Percentiles rank a stretch among this genome's conserved stretches.
Conservation (phyloP, 2,113 vertebrate genomes). For the Synchiropus splendidus region DNA sequence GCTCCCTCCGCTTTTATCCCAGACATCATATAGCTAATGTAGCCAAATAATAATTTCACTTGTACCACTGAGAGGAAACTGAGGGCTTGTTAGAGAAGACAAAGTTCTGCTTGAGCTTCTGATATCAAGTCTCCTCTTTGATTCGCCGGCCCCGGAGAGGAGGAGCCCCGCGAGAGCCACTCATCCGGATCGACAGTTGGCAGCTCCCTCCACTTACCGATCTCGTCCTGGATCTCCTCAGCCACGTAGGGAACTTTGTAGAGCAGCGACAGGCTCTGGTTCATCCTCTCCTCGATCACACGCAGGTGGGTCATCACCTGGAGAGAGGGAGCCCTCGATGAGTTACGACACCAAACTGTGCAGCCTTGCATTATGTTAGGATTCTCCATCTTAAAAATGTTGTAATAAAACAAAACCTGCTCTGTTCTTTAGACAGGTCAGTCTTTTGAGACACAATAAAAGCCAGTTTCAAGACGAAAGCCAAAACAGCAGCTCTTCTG, state of each 20-base stretch:
- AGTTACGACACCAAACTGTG: too few relatives aligned
- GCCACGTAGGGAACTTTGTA: conserved; percentile 96
- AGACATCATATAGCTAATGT: not conserved
- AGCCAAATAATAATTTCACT: not conserved
- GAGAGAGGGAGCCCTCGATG: not conserved
- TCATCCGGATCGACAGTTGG: not conserved
- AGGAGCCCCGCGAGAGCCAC: too few relatives aligned
- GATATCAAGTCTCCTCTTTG: too few relatives aligned
- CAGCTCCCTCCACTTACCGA: conserved; percentile 72
- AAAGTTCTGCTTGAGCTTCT: too few relatives aligned
- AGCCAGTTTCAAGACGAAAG: too few relatives aligned
- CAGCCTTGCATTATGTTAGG: too few relatives aligned
- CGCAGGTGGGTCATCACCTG: conserved; percentile 98
- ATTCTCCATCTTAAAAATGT: too few relatives aligned
- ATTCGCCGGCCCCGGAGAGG: too few relatives aligned
- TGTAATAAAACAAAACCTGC: too few relatives aligned
- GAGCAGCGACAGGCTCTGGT: conserved; percentile 93
- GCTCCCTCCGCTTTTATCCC: conserved; percentile 32
- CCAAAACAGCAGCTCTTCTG: too few relatives aligned
- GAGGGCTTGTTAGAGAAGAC: conserved; percentile 6
- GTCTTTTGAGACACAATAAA: too few relatives aligned
- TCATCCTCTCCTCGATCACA: conserved; percentile 96
- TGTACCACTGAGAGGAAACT: conserved; percentile 5
- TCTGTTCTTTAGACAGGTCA: too few relatives aligned
- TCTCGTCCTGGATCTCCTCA: conserved; percentile 89